Evolutionary conservation across 1,140 invertebrate species (phyloP), one percentile per base, ranked within the genome.

Genomic region (Acromyrmex charruanus): DNA sequence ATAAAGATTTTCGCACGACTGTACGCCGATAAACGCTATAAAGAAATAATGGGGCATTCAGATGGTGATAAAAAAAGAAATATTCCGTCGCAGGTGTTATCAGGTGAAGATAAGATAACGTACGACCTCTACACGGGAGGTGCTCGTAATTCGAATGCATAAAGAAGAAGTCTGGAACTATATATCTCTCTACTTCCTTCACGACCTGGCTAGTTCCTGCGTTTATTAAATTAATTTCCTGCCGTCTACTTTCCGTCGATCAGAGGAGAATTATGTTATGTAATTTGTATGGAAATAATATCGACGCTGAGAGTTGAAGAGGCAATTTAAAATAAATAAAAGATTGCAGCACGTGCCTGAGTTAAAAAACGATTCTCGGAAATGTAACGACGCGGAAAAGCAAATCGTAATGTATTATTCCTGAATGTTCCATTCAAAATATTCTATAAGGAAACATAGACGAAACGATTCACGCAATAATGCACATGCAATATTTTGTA

Each of bases 1-100:
- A 72, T 88, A 87, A 88, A 89, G 4, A 25, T 59, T 65, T 35
- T 72, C 25, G 21, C 35, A 31, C 53, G 58, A 28, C 25, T 58
- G 58, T 58, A 31, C 35, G 49, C 39, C 66, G 75, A 77, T 44
- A 66, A 77, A 68, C 59, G 61, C 74, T 55, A 55, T 90, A 89
- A 90, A 89, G 68, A 82, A 86, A 90, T 68, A 86, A 77, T 71
- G 28, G 18, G 18, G 12, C 53, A 39, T 65, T 53, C n/a, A 31
- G 18, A 12, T 18, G 2, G 18, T 18, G 79, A 59, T 71, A 82
- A 82, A 81, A 66, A 80, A 72, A 82, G 31, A 31, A 82, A 82
- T 59, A 72, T 18, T 59, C 61, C 18, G 18, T 59, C 53, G 55
- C 79, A 82, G 53, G 66, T 82, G 77, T 80, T 80, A 80, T 80